Evolutionary conservation across 2,113 vertebrate genomes (phyloP).

Genomic region (Odocoileus virginianus): DNA sequence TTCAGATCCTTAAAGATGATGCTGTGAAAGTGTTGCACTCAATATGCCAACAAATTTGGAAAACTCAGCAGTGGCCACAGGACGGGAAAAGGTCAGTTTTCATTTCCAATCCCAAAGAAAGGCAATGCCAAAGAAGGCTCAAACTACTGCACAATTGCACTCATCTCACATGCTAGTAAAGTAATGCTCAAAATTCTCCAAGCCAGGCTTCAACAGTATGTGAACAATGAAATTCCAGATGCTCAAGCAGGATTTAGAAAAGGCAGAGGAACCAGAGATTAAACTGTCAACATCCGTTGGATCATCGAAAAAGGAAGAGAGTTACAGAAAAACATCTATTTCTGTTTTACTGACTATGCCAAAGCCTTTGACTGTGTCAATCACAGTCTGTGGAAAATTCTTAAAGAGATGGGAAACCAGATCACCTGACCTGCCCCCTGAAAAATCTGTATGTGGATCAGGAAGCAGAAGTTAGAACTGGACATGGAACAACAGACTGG

Average conservation of each 20-base stretch:
- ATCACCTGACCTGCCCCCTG: neutral
- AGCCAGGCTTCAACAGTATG: neutral
- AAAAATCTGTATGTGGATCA: neutral
- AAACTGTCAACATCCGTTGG: neutral
- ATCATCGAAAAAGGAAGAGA: neutral
- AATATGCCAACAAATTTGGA: neutral
- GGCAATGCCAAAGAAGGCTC: neutral
- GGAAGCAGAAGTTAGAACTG: neutral
- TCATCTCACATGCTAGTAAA: neutral
- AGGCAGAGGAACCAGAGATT: neutral
- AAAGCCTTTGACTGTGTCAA: neutral
- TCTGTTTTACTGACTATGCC: neutral
- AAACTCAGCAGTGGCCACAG: neutral
- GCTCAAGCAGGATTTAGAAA: neutral
- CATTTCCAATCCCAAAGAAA: neutral
- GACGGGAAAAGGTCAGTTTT: neutral
- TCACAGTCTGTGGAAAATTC: neutral
- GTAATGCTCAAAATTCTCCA: neutral
- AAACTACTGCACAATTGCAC: neutral
- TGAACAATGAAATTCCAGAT: neutral
- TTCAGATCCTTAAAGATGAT: neutral
- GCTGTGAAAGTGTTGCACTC: neutral
- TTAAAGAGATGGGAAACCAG: neutral
- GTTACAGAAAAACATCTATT: neutral
- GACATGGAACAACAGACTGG: neutral